Conservation (phyloP, 2,888 invertebrate genomes). For the Caenorhabditis sinica region DNA sequence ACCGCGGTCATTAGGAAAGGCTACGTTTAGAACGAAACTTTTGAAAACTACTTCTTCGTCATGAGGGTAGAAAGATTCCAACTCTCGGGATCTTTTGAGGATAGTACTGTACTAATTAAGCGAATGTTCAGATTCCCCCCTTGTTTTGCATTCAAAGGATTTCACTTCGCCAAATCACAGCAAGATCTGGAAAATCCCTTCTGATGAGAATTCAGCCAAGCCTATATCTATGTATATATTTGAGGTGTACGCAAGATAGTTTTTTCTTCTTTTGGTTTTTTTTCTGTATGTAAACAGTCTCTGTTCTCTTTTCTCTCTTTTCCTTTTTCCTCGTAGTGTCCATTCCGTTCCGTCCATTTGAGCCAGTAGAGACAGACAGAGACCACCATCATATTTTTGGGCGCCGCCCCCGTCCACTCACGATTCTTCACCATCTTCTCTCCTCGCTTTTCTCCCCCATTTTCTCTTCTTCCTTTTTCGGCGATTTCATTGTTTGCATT, state of each 20-base stretch:
- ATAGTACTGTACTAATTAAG: no score
- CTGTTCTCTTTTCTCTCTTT: background rate
- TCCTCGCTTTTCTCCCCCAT: slow-evolving; percentile 4
- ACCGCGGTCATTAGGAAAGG: no score
- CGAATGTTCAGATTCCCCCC: no score
- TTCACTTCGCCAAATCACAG: no score
- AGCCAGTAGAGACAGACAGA: slow-evolving; percentile 16
- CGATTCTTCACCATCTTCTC: slow-evolving; percentile 42
- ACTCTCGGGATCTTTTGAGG: no score
- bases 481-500: slow-evolving; percentile 43
- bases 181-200: background rate
- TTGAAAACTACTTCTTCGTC: no score
- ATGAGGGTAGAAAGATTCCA: no score
- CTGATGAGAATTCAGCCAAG: background rate
- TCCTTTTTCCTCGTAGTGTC: slow-evolving; percentile 36
- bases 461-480: slow-evolving; percentile 33
- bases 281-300: slow-evolving; percentile 37
- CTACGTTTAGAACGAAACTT: background rate
- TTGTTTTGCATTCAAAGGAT: no score
- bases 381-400: slow-evolving; percentile 38
- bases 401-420: slow-evolving; percentile 49
- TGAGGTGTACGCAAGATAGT: slow-evolving; percentile 31
- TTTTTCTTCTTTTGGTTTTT: slow-evolving; percentile 32
- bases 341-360: slow-evolving; percentile 41
- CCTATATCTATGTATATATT: slow-evolving; percentile 8